A percentile compares a stretch with the other conserved stretches of the same genome.
These are phyloP conservation scores for Atherinomorus stipes DNA, from an alignment of 2,113 vertebrate genomes.

Conservation along the genomic window DNA sequence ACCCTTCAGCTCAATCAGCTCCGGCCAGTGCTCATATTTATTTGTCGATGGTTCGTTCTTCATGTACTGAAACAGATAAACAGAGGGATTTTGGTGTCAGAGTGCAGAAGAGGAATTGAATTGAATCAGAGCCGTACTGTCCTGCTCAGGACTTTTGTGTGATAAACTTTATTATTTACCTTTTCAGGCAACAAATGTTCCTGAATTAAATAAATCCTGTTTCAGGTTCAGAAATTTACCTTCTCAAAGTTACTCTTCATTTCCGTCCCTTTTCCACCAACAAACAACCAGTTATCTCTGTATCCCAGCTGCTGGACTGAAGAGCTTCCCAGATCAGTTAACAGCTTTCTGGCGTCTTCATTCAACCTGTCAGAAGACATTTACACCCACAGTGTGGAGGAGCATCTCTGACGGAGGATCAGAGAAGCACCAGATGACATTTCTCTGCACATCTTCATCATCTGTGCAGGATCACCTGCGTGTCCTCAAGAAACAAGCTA, in stretches of 20 bases:
- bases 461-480: too few relatives aligned
- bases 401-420: background rate
- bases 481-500: too few relatives aligned
- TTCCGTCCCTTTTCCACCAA: conserved; percentile 89
- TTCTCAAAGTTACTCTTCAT: conserved; percentile 88
- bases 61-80: conserved; percentile 81
- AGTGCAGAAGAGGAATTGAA: too few relatives aligned
- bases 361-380: conserved; percentile 82
- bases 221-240: too few relatives aligned
- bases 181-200: too few relatives aligned
- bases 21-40: conserved; percentile 92
- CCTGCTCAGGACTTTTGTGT: too few relatives aligned
- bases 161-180: too few relatives aligned
- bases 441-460: too few relatives aligned
- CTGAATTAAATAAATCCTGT: too few relatives aligned
- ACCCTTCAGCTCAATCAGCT: conserved; percentile 90
- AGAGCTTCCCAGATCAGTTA: conserved; percentile 87
- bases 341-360: conserved; percentile 85
- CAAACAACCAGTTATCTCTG: conserved; percentile 95
- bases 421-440: too few relatives aligned
- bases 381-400: background rate
- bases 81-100: background rate
- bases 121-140: too few relatives aligned
- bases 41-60: conserved; percentile 88
- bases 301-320: conserved; percentile 82